Conservation (phyloP, 2,888 invertebrate genomes). For the Zele albiditarsus region DNA sequence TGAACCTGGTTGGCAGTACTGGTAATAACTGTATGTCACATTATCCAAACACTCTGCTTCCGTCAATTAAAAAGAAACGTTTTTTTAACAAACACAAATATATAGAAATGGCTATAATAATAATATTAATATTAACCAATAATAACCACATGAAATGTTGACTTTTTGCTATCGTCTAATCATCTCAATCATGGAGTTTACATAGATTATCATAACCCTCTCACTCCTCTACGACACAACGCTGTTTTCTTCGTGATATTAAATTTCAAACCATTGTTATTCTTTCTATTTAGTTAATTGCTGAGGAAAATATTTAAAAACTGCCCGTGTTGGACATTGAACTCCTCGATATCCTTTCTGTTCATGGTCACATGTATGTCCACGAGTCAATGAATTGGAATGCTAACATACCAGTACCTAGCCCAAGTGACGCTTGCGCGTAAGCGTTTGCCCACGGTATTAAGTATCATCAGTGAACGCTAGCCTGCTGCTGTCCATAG, state of each 20-base stretch:
- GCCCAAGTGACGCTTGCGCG: background rate
- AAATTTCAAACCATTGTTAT: background rate
- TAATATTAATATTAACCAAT: too few species aligned
- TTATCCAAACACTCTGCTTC: too few species aligned
- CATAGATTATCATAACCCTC: too few species aligned
- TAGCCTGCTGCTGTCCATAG: slow-evolving; percentile 1
- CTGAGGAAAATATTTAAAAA: background rate
- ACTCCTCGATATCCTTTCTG: slow-evolving; percentile 11
- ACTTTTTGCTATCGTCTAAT: too few species aligned
- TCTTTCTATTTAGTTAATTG: background rate
- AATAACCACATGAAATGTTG: too few species aligned
- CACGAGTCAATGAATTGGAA: slow-evolving; percentile 64
- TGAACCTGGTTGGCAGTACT: too few species aligned
- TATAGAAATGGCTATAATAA: too few species aligned
- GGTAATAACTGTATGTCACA: too few species aligned
- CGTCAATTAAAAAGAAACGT: too few species aligned
- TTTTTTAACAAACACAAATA: too few species aligned
- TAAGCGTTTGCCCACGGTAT: slow-evolving; percentile 54
- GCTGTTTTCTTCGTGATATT: background rate
- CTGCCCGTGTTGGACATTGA: background rate
- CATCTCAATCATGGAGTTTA: too few species aligned
- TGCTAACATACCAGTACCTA: slow-evolving; percentile 61
- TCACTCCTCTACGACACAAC: too few species aligned
- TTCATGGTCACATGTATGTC: slow-evolving; percentile 35
- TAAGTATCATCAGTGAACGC: slow-evolving; percentile 48